Base-by-base conservation (phyloP, 2,113 vertebrate genomes). In the Eptesicus fuscus region DNA sequence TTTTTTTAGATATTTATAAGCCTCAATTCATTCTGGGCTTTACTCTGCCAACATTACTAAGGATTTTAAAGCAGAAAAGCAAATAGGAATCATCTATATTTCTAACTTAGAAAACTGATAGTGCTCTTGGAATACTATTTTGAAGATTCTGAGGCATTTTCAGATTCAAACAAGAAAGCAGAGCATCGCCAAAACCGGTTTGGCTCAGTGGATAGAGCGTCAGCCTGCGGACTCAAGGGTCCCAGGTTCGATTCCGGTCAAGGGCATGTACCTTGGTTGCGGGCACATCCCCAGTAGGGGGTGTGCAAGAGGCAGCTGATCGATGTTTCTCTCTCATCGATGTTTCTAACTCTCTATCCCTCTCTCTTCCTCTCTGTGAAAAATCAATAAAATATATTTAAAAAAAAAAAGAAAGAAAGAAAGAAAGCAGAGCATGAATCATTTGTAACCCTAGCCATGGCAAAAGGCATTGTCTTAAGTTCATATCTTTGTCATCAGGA, bases 121-220 rank as follows among this genome's bases (percentile, higher is more conserved):
- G 44, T 78, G 5, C 53, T 79, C 91, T 44, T 88, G 8, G 20
- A 82, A 92, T 80, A 59, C 20, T 90, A 53, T 35, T 92, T 63
- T 94, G 73, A 96, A 14, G 51, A 78, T 59, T 88, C 44, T 71
- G 35, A 90, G 59, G 70, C 14, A 78, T 70, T 84, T 82, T 79
- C 56, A 84, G 12, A 89, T 47, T 79, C 35, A 84, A 70, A 59
- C 12, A 90, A 65, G 65, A 90, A 94, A 89, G 51, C 20, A 90
- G 2, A 59, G 25, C 28, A 87, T 59, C n/a, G n/a, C n/a, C n/a
- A n/a, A n/a, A n/a, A n/a, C n/a, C n/a, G n/a, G n/a, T n/a, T n/a
- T n/a, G n/a, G n/a, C n/a, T n/a, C n/a, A n/a, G n/a, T n/a, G n/a
- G n/a, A n/a, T n/a, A n/a, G n/a, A n/a, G n/a, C n/a, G n/a, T n/a